A percentile compares a stretch with the other conserved stretches of the same genome.
phyloP scores from a whole-genome alignment of 2,797 vertebrate genomes.

The Tympanoctomys barrerae region DNA sequence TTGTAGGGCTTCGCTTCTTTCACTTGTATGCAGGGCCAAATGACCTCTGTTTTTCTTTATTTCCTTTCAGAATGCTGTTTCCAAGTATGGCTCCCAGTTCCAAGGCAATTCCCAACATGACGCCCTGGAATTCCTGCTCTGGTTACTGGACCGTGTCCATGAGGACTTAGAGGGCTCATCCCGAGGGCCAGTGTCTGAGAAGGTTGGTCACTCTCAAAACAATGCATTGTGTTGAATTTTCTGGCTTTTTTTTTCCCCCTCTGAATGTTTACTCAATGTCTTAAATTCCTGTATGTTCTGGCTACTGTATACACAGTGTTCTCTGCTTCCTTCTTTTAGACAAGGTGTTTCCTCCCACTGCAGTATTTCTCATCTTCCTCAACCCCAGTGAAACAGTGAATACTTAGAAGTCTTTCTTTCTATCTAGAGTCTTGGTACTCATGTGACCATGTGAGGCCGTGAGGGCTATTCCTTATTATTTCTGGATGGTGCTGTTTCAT shows the following conservation, averaged over 20 bases:
- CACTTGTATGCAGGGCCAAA: background rate
- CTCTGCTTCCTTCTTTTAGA: background rate
- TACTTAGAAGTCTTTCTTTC: background rate
- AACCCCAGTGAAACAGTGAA: background rate
- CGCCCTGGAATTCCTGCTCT: constrained; percentile 97
- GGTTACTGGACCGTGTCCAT: constrained; percentile 95
- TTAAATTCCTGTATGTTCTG: background rate
- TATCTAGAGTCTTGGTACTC: background rate
- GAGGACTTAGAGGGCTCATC: constrained; percentile 91
- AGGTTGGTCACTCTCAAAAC: constrained; percentile 64
- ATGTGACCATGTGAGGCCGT: background rate
- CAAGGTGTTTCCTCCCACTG: background rate
- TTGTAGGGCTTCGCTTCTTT: too few relatives aligned
- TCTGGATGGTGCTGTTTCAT: background rate
- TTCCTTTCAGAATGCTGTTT: constrained; percentile 92
- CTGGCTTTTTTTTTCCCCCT: background rate
- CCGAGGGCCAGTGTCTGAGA: background rate
- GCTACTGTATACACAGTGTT: background rate
- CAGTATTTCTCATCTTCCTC: background rate
- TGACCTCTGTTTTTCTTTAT: background rate
- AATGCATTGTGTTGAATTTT: background rate
- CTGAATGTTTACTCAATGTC: background rate
- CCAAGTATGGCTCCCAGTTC: constrained; percentile 96
- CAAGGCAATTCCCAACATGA: constrained; percentile 96
- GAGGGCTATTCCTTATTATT: background rate